These are phyloP conservation scores for Arothron firmamentum DNA, from an alignment of 2,113 vertebrate species.

Conservation along the genomic window DNA sequence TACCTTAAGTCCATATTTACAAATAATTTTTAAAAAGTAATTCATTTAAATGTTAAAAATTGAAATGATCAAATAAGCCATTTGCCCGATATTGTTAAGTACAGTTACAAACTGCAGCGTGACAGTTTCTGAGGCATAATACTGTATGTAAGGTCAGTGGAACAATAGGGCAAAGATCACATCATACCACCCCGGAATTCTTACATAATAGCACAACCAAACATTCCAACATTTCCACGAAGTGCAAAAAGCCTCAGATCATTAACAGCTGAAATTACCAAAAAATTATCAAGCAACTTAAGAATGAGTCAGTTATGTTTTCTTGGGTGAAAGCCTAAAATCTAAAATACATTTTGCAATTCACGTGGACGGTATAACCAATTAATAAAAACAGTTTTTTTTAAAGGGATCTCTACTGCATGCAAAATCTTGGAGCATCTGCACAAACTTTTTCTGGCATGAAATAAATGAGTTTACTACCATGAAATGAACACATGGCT, in stretches of 20 bases:
- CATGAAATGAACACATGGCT: not conserved
- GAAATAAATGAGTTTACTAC: too few species aligned
- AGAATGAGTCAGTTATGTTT: not conserved
- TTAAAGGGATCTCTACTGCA: too few species aligned
- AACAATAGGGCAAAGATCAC: constrained; percentile 48
- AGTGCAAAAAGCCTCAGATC: too few species aligned
- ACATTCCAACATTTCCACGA: not conserved
- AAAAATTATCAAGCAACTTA: not conserved
- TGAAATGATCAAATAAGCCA: not conserved
- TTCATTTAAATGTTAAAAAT: not conserved
- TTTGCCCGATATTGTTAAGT: not conserved
- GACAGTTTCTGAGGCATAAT: not conserved
- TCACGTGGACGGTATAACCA: too few species aligned
- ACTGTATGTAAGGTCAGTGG: constrained; percentile 25
- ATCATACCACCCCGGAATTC: not conserved
- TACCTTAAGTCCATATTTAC: not conserved
- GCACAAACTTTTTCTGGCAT: too few species aligned
- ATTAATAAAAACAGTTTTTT: too few species aligned
- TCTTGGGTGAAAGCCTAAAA: not conserved
- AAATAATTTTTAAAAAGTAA: not conserved
- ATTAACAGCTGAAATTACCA: not conserved
- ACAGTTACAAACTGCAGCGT: not conserved
- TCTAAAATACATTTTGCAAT: not conserved
- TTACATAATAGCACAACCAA: constrained; percentile 46
- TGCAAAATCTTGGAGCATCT: too few species aligned